These are phyloP conservation scores for Congeria kusceri DNA, from an alignment of 2,888 invertebrate species.

Conservation along the genomic window DNA sequence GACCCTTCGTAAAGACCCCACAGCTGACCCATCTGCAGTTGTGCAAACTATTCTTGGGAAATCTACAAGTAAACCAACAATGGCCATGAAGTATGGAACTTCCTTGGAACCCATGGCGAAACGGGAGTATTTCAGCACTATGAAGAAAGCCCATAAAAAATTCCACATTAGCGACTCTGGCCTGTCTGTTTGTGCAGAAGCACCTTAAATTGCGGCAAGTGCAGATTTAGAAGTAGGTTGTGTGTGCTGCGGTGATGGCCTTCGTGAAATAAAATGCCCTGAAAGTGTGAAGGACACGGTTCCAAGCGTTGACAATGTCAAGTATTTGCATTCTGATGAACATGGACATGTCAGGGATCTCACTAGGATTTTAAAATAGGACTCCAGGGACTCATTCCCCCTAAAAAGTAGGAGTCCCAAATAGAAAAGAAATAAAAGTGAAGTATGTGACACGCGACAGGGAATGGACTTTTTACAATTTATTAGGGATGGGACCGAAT, in stretches of 20 bases:
- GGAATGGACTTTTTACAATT: too few species aligned
- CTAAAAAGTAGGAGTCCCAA: too few species aligned
- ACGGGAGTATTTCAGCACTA: slow-evolving; percentile 15
- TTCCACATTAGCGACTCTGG: slow-evolving; percentile 34
- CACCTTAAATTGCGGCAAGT: slow-evolving; percentile 43
- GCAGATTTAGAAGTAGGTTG: slow-evolving; percentile 44
- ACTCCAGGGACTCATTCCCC: too few species aligned
- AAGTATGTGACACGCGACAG: too few species aligned
- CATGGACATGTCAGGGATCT: too few species aligned
- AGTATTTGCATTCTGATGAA: background rate
- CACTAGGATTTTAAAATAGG: too few species aligned
- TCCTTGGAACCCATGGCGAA: slow-evolving; percentile 42
- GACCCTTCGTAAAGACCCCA: background rate
- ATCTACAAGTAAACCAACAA: background rate
- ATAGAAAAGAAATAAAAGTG: too few species aligned
- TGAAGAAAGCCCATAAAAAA: slow-evolving; percentile 32
- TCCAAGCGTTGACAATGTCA: slow-evolving; percentile 20
- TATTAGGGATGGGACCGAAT: too few species aligned
- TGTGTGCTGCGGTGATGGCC: slow-evolving; percentile 42
- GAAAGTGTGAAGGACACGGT: slow-evolving; percentile 27
- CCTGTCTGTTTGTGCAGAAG: background rate
- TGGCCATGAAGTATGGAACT: slow-evolving; percentile 56
- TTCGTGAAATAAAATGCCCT: slow-evolving; percentile 45
- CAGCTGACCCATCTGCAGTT: background rate
- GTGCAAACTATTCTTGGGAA: slow-evolving; percentile 26